Percentiles rank a stretch among this genome's conserved stretches.
phyloP scores from a whole-genome alignment of 1,140 invertebrate genomes.

The Cylas formicarius region DNA sequence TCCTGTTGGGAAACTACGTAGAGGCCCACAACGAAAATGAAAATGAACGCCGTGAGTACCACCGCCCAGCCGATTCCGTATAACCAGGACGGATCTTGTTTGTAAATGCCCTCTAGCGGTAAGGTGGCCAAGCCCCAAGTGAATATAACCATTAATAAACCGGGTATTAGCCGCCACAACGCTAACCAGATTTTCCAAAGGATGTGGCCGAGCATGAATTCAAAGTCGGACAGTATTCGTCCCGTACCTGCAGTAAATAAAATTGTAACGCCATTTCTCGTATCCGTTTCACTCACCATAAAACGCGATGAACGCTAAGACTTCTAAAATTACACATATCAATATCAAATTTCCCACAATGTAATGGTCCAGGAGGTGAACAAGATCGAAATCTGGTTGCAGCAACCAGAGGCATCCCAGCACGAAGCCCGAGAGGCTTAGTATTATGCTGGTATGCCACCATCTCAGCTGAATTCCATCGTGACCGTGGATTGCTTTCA shows the following conservation, averaged over 20 bases:
- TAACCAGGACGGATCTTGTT: conserved; percentile 40
- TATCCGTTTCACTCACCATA: conserved; percentile 39
- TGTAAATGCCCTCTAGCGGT: conserved; percentile 21
- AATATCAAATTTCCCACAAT: conserved; percentile 46
- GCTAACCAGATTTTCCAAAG: conserved; percentile 43
- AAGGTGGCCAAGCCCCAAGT: conserved; percentile 41
- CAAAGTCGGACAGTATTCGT: conserved; percentile 46
- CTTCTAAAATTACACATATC: conserved; percentile 43
- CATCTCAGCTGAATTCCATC: conserved; percentile 38
- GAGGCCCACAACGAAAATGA: conserved; percentile 42
- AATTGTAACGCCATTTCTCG: neutral
- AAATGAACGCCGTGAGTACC: conserved; percentile 39
- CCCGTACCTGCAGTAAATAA: conserved; percentile 38
- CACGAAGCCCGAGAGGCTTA: conserved; percentile 37
- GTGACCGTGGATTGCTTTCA: conserved; percentile 42
- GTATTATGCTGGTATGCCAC: conserved; percentile 40
- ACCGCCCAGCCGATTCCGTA: conserved; percentile 43
- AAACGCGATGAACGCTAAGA: conserved; percentile 45
- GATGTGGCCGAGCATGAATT: conserved; percentile 47
- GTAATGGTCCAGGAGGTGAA: conserved; percentile 46
- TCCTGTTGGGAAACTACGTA: conserved; percentile 35
- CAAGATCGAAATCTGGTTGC: conserved; percentile 36
- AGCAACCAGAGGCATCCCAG: conserved; percentile 32
- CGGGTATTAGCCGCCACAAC: conserved; percentile 44
- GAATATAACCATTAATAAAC: conserved; percentile 41